Evolutionary conservation across 1,140 invertebrate genomes (phyloP).

Genomic region (Andrena cerasifolii): DNA sequence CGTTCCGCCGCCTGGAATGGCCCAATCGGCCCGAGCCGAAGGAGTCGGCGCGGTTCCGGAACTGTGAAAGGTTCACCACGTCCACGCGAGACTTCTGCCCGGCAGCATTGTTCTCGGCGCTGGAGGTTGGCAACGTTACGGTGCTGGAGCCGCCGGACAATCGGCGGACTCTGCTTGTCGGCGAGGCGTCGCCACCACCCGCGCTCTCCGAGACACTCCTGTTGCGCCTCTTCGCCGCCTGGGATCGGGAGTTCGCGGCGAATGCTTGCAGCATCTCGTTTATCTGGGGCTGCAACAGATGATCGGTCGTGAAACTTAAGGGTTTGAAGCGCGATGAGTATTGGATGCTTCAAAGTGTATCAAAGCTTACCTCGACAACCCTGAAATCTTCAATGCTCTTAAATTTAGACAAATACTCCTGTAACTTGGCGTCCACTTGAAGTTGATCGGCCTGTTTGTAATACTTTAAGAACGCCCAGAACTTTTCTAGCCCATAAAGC

Average conservation of each 20-base stretch:
- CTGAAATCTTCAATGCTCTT: conserved; percentile 98
- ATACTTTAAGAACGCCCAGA: conserved; percentile 99
- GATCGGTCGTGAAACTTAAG: background rate
- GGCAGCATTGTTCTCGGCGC: conserved; percentile 35
- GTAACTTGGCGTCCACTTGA: conserved; percentile 91
- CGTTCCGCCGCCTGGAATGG: conserved; percentile 65
- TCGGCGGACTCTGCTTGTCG: conserved; percentile 73
- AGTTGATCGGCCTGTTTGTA: conserved; percentile 91
- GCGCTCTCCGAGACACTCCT: conserved; percentile 85
- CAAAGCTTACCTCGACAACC: conserved; percentile 87
- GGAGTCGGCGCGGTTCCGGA: conserved; percentile 74
- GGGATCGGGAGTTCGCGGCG: conserved; percentile 76
- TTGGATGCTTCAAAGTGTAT: too few species aligned
- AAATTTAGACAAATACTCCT: conserved; percentile 92
- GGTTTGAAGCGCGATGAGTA: too few species aligned
- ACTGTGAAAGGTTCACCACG: conserved; percentile 70
- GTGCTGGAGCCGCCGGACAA: conserved; percentile 78
- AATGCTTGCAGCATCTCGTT: conserved; percentile 83
- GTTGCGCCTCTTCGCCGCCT: conserved; percentile 82
- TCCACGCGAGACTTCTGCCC: conserved; percentile 64
- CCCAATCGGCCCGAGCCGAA: conserved; percentile 77
- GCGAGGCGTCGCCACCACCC: conserved; percentile 69
- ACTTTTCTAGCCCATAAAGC: conserved; percentile 99
- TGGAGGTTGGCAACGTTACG: conserved; percentile 70
- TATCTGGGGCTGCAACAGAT: conserved; percentile 81